Evolutionary conservation across 2,888 invertebrate species (phyloP), one percentile per base, ranked within the genome.

Genomic region (Drosophila kokeensis): DNA sequence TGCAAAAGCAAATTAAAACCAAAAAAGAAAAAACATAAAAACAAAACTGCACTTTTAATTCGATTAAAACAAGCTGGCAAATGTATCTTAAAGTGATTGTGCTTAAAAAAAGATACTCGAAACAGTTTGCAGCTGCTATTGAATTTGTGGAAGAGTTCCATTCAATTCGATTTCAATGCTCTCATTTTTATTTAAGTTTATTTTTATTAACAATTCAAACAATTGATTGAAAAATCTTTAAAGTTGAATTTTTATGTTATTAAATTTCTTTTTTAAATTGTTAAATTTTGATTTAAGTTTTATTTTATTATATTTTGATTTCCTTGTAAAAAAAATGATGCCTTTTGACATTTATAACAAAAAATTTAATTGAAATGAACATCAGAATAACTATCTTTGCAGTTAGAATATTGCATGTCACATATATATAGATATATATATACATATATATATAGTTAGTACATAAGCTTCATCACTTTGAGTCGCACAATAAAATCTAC

Each of bases 1-100:
- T 84, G 83, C 76, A 57, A 81, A 75, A 70, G 58, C 45, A 49
- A 68, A 60, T 49, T 53, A 52, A 73, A 68, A 27, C 27, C 48
- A 66, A 21, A 53, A 52, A 73, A 21, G 1, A 45, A n/a, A n/a
- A 6, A 27, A n/a, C 0, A 24, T 15, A 18, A 49, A 49, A n/a
- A 50, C 18, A 3, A 6, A 72, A 50, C 18, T 58, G 60, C 57
- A 61, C 30, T 45, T 68, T 64, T 69, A 77, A 78, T 79, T 73
- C 49, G 66, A 66, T 77, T 66, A 69, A 36, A 57, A 48, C 10
- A 11, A 34, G 61, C 48, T 68, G 64, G 32, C 42, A 66, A 64
- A 34, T 42, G n/a, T 29, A 15, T 40, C 30, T 8, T 8, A 11
- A 36, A 42, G 32, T 40, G 6, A 4, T 36, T 11, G 11, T 10